Evolutionary conservation across 2,113 vertebrate species (phyloP).

Genomic region (Apodemus sylvaticus): DNA sequence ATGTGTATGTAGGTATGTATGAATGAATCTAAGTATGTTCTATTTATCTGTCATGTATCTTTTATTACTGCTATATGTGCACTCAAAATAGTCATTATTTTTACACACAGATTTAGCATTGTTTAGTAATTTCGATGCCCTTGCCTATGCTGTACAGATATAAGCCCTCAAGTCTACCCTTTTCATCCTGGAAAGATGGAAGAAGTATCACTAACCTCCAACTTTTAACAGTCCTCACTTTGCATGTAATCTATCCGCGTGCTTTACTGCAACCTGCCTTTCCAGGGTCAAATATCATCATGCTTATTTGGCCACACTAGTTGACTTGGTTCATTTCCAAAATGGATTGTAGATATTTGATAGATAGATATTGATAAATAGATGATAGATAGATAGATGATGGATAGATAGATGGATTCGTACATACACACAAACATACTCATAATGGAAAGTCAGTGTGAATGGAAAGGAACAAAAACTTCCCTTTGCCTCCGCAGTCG

Average conservation of each 20-base stretch:
- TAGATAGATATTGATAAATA: no score
- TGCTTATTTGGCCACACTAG: background rate
- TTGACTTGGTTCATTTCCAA: background rate
- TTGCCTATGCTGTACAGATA: background rate
- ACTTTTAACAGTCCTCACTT: background rate
- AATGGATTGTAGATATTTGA: background rate
- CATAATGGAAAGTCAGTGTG: background rate
- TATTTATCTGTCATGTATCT: background rate
- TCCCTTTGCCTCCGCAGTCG: background rate
- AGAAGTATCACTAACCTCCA: background rate
- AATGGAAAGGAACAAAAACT: background rate
- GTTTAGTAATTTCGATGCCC: background rate
- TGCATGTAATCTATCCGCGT: background rate
- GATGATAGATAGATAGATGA: no score
- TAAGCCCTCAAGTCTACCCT: background rate
- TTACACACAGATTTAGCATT: background rate
- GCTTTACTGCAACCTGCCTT: background rate
- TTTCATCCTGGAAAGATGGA: slow-evolving; percentile 11
- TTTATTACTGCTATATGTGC: background rate
- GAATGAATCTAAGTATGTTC: background rate
- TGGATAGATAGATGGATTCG: no score
- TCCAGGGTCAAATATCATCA: background rate
- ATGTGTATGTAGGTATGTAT: background rate
- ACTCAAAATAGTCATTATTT: background rate
- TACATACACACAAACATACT: no score